Evolutionary conservation across 2,113 vertebrate species (phyloP), one percentile per base, ranked within the genome.

Genomic region (Columba janthina): DNA sequence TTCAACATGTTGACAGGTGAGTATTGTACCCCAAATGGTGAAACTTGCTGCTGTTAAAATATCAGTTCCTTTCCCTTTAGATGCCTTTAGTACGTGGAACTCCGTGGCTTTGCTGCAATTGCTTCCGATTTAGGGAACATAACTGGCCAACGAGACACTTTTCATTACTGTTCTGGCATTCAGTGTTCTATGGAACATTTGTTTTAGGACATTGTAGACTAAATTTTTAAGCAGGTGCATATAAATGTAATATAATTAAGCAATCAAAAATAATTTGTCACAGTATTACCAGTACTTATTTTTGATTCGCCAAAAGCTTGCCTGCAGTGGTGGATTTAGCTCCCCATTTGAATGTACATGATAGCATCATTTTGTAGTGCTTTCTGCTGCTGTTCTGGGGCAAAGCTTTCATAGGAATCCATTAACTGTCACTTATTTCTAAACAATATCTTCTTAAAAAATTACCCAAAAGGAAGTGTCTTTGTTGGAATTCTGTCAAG

Each of bases 1-100:
- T 99, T 99, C 97, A 99, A 98, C 96, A 98, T 99, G 71, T 97
- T 99, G 92, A 99, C 99, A 92, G 99, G 99, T 97, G 94, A 98
- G 98, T 94, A 3, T 5, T 66, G 78, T 46, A 42, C 78, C 29
- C 48, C 51, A 50, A 29, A 44, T 26, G 44, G 48, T 29, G 10
- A 29, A 69, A 15, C 40, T 56, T 4, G 0, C 44, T 69, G 0
- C 21, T 77, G 0, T 13, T 38, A 42, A 22, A 31, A 32, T 17
- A 8, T 25, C 9, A 28, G 1, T 40, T 56, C 15, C 71, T 62
- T 67, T 72, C 40, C 72, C 56, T 56, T 65, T 48, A 69, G 29
- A 18, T 58, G 34, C 20, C 46, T 80, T 69, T 48, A 46, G 13
- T 29, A 16, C 25, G n/a, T 73, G 38, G 50, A 56, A 38, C 34